Base-by-base conservation (phyloP, 2,888 invertebrate species). In the Euzophera pinguis region DNA sequence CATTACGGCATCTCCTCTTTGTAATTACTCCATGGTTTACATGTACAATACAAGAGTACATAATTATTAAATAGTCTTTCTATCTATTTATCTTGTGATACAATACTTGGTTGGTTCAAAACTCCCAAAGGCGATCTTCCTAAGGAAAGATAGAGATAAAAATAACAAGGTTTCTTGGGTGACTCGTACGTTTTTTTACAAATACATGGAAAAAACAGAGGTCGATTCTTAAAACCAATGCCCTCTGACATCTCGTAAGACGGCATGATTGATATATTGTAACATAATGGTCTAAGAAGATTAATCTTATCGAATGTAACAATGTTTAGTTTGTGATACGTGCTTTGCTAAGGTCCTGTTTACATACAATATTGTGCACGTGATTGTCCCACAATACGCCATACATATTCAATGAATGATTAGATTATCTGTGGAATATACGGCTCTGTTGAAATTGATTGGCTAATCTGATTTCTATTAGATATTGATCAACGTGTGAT, bases 341-440 rank as follows among this genome's bases (percentile, higher is more conserved):
- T 22, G 22, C 22, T 27, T 27, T 1, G 16, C 34, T 34, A 3
- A 22, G 17, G 5, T 1, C 4, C 32, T 45, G 32, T 29, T 32
- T 45, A 32, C 32, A 45, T 29, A 14, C 45, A 14, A 32, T 34
- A 45, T 16, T 14, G 10, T 3, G 12, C 14, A 45, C 45, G 16
- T 34, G 9, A 32, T 45, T 13, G 14, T n/a, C 13, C 16, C 7
- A 27, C 42, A 27, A 27, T 14, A 6, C 12, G 45, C 16, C 32
- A 45, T 45, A 45, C 16, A 45, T 45, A 45, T 45, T 45, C 45
- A 45, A 45, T 34, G 45, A 45, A 34, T 45, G 14, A 45, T 43
- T 43, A 27, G 42, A 29, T 43, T 43, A 43, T 43, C 29, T 3
- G 9, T 34, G 29, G 13, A 4, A 45, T 32, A 16, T 32, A 45